Base-by-base conservation (phyloP, 2,797 vertebrate species). In the Coregonus suidteri region DNA sequence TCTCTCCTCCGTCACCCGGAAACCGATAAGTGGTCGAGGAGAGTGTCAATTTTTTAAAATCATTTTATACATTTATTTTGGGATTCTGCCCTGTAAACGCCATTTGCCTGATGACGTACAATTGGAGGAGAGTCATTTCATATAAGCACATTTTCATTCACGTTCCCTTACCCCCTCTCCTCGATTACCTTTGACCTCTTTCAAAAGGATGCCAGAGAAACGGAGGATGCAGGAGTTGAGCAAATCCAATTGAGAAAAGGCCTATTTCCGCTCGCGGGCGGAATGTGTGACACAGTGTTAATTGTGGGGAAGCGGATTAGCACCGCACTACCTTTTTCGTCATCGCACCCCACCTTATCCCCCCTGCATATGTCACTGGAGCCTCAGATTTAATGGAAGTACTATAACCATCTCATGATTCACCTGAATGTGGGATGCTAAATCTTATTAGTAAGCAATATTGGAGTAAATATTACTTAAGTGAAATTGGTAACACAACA, bases 281-380 rank as follows among this genome's bases (percentile, higher is more conserved):
- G 34, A 73, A 13, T 11, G 0, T 11, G 71, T 56, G 30, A 35
- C 31, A n/a, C 16, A 1, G 56, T 71, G 6, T 13, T 83, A 81
- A 78, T 75, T 56, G 70, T 75, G 80, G 86, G 78, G 86, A 90
- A 84, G 90, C 90, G 86, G 79, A 87, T 90, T 88, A 91, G 80
- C 6, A 34, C 78, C 76, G 85, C 69, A 54, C 41, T 20, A 20
- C 78, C 80, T 80, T 64, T 82, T 9, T 37, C 59, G 5, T 51
- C 71, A 56, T 74, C 76, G 77, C 15, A 0, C 73, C 86, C 77
- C 79, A 11, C 77, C 16, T 15, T 20, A 52, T 9, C 9, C 5
- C 31, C 5, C 20, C 66, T 34, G 64, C 13, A 14, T n/a, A 18
- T 25, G 47, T 66, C 59, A 30, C 14, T 3, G 62, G 25, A 65